Conservation (phyloP, 2,888 invertebrate genomes). For the Microctonus hyperodae region DNA sequence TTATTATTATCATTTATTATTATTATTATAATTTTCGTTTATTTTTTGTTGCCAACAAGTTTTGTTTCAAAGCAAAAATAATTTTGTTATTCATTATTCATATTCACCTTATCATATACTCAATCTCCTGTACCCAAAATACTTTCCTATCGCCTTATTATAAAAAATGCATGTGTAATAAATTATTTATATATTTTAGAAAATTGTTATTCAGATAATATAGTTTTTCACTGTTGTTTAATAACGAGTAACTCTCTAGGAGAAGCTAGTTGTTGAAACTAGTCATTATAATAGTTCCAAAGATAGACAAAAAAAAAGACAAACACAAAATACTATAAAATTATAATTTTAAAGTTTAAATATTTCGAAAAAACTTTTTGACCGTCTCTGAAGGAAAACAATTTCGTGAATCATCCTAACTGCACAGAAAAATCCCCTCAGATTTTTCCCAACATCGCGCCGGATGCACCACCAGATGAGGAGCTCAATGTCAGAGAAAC, state of each 20-base stretch:
- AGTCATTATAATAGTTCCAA: background rate
- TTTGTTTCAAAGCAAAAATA: conserved; percentile 37
- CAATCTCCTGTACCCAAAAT: background rate
- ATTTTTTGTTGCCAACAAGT: conserved; percentile 43
- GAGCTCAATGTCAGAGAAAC: conserved; percentile 81
- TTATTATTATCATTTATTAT: conserved; percentile 50
- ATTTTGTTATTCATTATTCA: conserved; percentile 29
- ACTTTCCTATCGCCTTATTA: background rate
- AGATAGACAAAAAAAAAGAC: background rate
- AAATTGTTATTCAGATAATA: background rate
- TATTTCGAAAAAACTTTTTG: background rate
- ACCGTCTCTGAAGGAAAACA: conserved; percentile 13
- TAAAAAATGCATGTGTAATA: background rate
- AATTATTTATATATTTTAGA: background rate
- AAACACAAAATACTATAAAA: too few relatives aligned
- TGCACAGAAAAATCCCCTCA: conserved; percentile 35
- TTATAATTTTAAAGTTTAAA: background rate
- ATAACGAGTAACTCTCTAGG: conserved; percentile 1
- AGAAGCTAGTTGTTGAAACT: background rate
- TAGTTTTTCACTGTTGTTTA: background rate
- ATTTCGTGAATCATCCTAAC: conserved; percentile 30
- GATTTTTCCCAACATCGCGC: conserved; percentile 55
- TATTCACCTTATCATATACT: background rate
- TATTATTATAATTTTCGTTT: conserved; percentile 43
- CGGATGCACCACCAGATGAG: conserved; percentile 75